Percentiles rank a stretch among this genome's conserved stretches.
Evolutionary conservation across 2,113 vertebrate genomes (phyloP).

Genomic region (Ceyx margarethae): DNA sequence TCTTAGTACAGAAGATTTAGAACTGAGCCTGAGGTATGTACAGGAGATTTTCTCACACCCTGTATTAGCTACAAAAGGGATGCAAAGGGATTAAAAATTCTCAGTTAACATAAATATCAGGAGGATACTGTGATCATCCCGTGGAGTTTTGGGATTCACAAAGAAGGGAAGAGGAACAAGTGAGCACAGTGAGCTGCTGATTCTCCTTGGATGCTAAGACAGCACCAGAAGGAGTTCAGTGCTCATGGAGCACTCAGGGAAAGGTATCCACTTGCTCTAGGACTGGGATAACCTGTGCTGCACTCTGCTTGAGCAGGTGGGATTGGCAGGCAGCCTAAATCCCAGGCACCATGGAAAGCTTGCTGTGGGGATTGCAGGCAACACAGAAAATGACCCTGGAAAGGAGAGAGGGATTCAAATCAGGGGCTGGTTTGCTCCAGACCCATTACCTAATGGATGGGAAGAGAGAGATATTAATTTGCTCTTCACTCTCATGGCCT

Average conservation of each 20-base stretch:
- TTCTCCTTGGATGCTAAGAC: neutral
- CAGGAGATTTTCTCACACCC: neutral
- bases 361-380: neutral
- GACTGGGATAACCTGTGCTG: neutral
- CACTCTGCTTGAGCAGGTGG: neutral
- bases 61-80: neutral
- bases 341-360: neutral
- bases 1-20: neutral
- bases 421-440: neutral
- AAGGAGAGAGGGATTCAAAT: neutral
- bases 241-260: neutral
- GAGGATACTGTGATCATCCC: neutral
- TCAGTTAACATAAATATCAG: neutral
- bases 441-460: neutral
- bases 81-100: neutral
- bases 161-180: neutral
- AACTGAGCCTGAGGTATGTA: neutral
- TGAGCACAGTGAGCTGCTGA: neutral
- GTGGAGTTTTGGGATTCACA: neutral
- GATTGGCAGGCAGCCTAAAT: neutral
- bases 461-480: neutral
- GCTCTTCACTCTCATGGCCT: neutral
- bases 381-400: neutral
- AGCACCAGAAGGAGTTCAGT: neutral
- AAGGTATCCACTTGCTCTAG: neutral